These are phyloP conservation scores for Dicerorhinus sumatrensis DNA, from an alignment of 2,113 vertebrate genomes.

Conservation along the genomic window DNA sequence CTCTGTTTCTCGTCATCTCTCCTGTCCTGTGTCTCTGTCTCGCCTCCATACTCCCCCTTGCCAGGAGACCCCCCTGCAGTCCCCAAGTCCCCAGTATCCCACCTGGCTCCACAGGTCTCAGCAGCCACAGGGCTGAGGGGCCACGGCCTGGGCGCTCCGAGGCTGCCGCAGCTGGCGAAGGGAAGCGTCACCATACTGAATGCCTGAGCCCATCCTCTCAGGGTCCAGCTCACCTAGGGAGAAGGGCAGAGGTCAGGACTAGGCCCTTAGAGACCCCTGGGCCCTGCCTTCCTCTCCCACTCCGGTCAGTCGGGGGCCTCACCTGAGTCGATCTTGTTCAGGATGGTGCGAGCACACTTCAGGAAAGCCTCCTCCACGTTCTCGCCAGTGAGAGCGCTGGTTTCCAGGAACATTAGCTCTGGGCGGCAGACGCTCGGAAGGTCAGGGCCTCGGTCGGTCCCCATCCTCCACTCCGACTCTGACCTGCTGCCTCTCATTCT, in stretches of 20 bases:
- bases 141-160: slow-evolving; percentile 88
- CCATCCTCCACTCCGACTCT: background rate
- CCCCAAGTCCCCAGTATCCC: background rate
- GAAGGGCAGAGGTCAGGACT: background rate
- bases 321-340: slow-evolving; percentile 97
- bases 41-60: background rate
- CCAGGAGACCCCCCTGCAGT: background rate
- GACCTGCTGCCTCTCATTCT: background rate
- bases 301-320: background rate
- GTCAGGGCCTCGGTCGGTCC: background rate
- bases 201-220: slow-evolving; percentile 96
- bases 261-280: background rate
- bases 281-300: background rate
- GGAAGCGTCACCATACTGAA: slow-evolving; percentile 95
- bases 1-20: background rate
- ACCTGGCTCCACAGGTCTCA: slow-evolving; percentile 75
- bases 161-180: slow-evolving; percentile 94
- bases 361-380: slow-evolving; percentile 96
- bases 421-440: background rate
- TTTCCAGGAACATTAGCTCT: slow-evolving; percentile 97
- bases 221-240: slow-evolving; percentile 93
- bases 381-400: slow-evolving; percentile 95
- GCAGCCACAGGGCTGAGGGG: slow-evolving; percentile 94
- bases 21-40: background rate
- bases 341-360: slow-evolving; percentile 94